A percentile compares a stretch with the other conserved stretches of the same genome.
Conservation (phyloP, 2,888 invertebrate genomes). For the Lobophora halterata region DNA sequence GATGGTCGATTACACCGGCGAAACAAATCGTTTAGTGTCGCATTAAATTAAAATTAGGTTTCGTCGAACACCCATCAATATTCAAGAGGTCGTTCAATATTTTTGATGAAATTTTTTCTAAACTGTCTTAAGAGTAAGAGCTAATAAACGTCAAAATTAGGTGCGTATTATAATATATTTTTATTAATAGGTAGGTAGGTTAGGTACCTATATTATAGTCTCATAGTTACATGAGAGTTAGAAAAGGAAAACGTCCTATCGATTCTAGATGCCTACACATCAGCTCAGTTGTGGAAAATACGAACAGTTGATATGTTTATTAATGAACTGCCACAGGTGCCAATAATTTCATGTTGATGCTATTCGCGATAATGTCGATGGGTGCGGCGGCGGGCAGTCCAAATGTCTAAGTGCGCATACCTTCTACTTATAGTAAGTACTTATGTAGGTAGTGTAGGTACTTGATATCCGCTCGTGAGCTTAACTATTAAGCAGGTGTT, state of each 20-base stretch:
- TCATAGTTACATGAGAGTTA: too few relatives aligned
- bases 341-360: constrained; percentile 33
- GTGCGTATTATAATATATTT: too few relatives aligned
- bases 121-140: too few relatives aligned
- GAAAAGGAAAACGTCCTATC: too few relatives aligned
- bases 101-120: too few relatives aligned
- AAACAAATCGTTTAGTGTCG: constrained; percentile 17
- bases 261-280: constrained; percentile 1
- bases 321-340: constrained; percentile 24
- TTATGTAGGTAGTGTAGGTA: constrained; percentile 1
- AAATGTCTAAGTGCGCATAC: constrained; percentile 10
- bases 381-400: constrained; percentile 30
- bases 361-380: constrained; percentile 28
- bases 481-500: constrained; percentile 16
- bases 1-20: constrained; percentile 19
- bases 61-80: neutral
- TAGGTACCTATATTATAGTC: too few relatives aligned
- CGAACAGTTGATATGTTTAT: constrained; percentile 21
- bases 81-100: constrained; percentile 7
- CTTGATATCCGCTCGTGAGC: constrained; percentile 14
- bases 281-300: constrained; percentile 9
- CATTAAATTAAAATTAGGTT: constrained; percentile 4
- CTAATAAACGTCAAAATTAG: too few relatives aligned
- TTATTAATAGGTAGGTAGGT: too few relatives aligned
- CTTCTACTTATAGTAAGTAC: neutral